These are phyloP conservation scores for Morphnarchus princeps DNA, from an alignment of 2,113 vertebrate species.

Conservation along the genomic window DNA sequence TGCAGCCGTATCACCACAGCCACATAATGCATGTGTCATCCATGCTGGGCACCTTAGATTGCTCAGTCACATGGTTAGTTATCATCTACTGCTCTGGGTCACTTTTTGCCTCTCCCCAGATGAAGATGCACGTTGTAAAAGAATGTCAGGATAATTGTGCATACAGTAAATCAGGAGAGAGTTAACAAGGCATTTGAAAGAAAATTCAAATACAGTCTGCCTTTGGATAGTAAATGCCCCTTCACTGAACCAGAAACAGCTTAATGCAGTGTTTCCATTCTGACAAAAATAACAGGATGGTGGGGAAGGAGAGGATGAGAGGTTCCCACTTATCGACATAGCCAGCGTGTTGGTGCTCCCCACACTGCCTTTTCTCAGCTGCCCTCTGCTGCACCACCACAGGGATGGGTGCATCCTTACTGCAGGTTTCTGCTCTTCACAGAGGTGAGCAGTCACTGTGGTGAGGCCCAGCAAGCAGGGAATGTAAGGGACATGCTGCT, in stretches of 20 bases:
- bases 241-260: constrained; percentile 40
- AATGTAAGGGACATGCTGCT: neutral
- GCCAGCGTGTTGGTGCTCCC: neutral
- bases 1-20: neutral
- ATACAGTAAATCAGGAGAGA: neutral
- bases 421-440: neutral
- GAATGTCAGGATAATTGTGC: fast-evolving
- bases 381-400: fast-evolving
- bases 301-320: neutral
- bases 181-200: constrained; percentile 5
- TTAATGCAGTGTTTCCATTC: neutral
- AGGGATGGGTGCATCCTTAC: neutral
- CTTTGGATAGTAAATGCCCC: neutral
- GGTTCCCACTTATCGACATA: neutral
- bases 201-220: constrained; percentile 1
- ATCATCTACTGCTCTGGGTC: neutral
- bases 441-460: neutral
- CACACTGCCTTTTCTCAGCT: neutral
- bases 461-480: neutral
- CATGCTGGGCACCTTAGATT: neutral
- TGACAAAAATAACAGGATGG: neutral
- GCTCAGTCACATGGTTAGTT: neutral
- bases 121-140: neutral
- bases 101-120: neutral
- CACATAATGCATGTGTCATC: neutral